Conservation (phyloP, 2,888 invertebrate species). For the Arge pagana region DNA sequence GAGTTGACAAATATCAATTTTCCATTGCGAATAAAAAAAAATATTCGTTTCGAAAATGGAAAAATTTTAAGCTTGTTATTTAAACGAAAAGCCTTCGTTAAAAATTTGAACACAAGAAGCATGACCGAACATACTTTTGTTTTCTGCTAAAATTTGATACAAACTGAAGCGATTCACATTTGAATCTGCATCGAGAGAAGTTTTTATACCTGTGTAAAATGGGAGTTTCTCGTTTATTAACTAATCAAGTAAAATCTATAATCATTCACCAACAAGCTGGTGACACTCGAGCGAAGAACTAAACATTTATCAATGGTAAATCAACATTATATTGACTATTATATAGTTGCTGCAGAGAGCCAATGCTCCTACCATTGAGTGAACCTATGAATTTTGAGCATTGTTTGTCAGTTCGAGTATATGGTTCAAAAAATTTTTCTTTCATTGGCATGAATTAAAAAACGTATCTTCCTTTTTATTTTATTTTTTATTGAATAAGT, state of each 20-base stretch:
- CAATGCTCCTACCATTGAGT: conserved; percentile 12
- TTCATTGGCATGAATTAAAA: too few species aligned
- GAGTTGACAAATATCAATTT: too few species aligned
- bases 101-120: too few species aligned
- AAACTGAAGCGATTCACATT: conserved; percentile 1
- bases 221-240: background rate
- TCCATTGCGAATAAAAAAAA: too few species aligned
- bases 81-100: too few species aligned
- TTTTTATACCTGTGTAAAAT: conserved; percentile 2
- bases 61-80: too few species aligned
- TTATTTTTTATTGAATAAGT: too few species aligned
- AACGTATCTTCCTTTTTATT: too few species aligned
- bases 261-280: conserved; percentile 1
- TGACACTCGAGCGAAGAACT: too few species aligned
- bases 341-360: conserved; percentile 16
- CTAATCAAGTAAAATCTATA: conserved; percentile 4
- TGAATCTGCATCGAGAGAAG: background rate
- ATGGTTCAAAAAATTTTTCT: background rate
- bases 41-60: too few species aligned
- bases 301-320: conserved; percentile 10
- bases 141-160: background rate
- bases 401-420: background rate
- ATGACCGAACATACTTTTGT: background rate
- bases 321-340: conserved; percentile 9
- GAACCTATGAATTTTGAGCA: conserved; percentile 3